These are phyloP conservation scores for Zosterops borbonicus DNA, from an alignment of 2,113 vertebrate species.

Conservation along the genomic window DNA sequence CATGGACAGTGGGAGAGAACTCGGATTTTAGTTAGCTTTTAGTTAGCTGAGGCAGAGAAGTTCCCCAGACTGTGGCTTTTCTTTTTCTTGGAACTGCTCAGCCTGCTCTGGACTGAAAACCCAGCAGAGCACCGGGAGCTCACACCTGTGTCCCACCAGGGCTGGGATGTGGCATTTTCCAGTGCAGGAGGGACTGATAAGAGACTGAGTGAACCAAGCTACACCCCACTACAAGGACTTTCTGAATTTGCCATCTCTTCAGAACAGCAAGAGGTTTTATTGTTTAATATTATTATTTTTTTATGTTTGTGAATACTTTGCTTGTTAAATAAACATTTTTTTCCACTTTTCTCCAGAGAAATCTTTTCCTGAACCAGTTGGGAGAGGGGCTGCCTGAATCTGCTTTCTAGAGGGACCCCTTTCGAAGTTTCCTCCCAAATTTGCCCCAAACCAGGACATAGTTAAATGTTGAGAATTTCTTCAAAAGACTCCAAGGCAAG, in stretches of 20 bases:
- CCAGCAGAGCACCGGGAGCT: neutral
- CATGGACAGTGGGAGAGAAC: neutral
- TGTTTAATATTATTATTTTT: neutral
- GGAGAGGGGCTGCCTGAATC: neutral
- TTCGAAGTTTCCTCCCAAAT: neutral
- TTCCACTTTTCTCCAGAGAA: neutral
- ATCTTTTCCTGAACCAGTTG: neutral
- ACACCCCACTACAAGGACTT: neutral
- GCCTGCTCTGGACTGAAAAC: neutral
- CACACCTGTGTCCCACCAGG: neutral
- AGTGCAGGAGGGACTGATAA: neutral
- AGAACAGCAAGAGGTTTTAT: neutral
- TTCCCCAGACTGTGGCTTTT: neutral
- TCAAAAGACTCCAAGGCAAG: neutral
- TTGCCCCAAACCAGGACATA: neutral
- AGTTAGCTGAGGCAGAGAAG: neutral
- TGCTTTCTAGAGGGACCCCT: neutral
- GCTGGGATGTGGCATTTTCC: neutral
- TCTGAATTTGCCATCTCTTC: neutral
- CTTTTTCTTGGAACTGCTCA: neutral
- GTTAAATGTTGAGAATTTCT: neutral
- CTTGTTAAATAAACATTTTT: neutral
- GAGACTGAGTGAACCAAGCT: neutral
- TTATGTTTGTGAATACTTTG: neutral
- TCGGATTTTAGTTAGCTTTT: neutral